These are phyloP conservation scores for Spicauda simplicius DNA, from an alignment of 2,888 invertebrate species.

Conservation along the genomic window DNA sequence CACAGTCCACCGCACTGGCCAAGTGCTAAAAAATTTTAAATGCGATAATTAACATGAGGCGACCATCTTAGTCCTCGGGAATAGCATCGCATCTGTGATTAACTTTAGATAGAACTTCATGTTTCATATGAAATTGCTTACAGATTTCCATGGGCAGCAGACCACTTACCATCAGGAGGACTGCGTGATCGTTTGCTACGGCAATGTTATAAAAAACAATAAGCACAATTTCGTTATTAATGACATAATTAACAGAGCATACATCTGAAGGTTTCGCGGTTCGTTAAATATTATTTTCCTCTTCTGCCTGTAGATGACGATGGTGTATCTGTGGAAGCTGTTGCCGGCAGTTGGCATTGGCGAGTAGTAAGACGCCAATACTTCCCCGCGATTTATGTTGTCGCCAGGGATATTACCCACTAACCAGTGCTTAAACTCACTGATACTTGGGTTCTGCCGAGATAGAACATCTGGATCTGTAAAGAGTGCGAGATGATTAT, in stretches of 20 bases:
- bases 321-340: slow-evolving; percentile 89
- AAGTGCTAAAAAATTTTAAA: too few relatives aligned
- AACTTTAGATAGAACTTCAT: too few relatives aligned
- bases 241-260: slow-evolving; percentile 1
- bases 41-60: too few relatives aligned
- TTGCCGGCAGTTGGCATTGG: slow-evolving; percentile 89
- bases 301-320: slow-evolving; percentile 87
- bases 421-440: slow-evolving; percentile 42
- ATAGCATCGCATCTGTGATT: too few relatives aligned
- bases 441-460: slow-evolving; percentile 21
- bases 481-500: background rate
- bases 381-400: slow-evolving; percentile 87
- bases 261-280: slow-evolving; percentile 4
- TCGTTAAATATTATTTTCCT: slow-evolving; percentile 65
- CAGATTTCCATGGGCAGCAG: too few relatives aligned
- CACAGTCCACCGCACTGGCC: too few relatives aligned
- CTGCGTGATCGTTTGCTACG: too few relatives aligned
- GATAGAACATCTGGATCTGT: slow-evolving; percentile 38
- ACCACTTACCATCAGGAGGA: too few relatives aligned
- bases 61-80: too few relatives aligned
- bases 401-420: slow-evolving; percentile 64
- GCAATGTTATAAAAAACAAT: too few relatives aligned
- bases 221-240: too few relatives aligned
- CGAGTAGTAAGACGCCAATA: slow-evolving; percentile 88
- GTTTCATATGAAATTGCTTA: too few relatives aligned